Evolutionary conservation across 2,888 invertebrate species (phyloP), one percentile per base, ranked within the genome.

Genomic region (Synanthedon formicaeformis): DNA sequence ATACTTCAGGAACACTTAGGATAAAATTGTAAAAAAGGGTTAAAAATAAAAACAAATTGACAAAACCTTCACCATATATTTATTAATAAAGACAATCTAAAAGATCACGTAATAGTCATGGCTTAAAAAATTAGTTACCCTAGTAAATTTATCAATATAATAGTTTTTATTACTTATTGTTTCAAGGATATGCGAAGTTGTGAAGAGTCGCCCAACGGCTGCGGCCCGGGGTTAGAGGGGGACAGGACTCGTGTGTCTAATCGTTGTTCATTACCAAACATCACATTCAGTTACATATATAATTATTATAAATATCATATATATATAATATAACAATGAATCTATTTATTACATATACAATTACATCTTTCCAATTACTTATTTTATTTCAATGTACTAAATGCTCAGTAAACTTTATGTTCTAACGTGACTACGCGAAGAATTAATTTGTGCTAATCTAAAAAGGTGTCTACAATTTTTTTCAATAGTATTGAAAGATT

Each of bases 71-170:
- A 86, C 86, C 87, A 86, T 86, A 84, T 86, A 86, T 87, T 87
- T 86, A 87, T 86, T 86, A 86, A 87, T 87, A 87, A 87, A 87
- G 86, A 87, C 87, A 87, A 85, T 87, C 87, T 87, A 87, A 87
- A 87, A 87, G 87, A 86, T 87, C 87, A 87, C 86, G 79, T 86
- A 86, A 81, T 83, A 84, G 84, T 86, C 84, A 84, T 83, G 83
- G 79, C 87, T 86, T 87, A 86, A 83, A 87, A 87, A 87, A 85
- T 86, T 86, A 86, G 78, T 86, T 86, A 87, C 78, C 85, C 86
- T 87, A 87, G 81, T 87, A 86, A 82, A 86, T 86, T 85, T 87
- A 86, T 87, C 83, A 83, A 81, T 85, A 86, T 78, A 81, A 79
- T 49, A 18, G 12, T 16, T 78, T 82, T 83, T 76, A 80, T 84